These are phyloP conservation scores for Podotricha telesiphe DNA, from an alignment of 2,888 invertebrate genomes.

Conservation along the genomic window DNA sequence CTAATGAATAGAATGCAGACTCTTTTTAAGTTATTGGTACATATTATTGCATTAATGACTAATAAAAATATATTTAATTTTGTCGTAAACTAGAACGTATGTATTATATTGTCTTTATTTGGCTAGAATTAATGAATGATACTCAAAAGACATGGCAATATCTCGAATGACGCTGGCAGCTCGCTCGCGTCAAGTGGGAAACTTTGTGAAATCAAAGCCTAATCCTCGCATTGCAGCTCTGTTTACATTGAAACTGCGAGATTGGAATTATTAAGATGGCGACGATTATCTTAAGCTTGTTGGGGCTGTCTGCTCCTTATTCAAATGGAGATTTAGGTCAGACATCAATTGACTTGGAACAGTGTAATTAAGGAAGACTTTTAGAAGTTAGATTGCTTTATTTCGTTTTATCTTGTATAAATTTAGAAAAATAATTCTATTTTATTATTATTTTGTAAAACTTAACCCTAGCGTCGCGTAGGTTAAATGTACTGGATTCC, in stretches of 20 bases:
- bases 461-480: too few relatives aligned
- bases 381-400: conserved; percentile 64
- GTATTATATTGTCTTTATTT: not conserved
- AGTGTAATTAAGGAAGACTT: conserved; percentile 70
- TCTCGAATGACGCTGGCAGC: conserved; percentile 44
- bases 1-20: too few relatives aligned
- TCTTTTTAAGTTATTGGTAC: too few relatives aligned
- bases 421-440: not conserved
- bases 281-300: conserved; percentile 76
- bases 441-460: not conserved
- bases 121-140: conserved; percentile 6
- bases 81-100: too few relatives aligned
- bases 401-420: conserved; percentile 48
- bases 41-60: too few relatives aligned
- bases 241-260: conserved; percentile 71
- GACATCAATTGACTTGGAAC: conserved; percentile 72
- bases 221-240: conserved; percentile 69
- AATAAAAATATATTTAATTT: too few relatives aligned
- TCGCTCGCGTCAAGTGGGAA: conserved; percentile 50
- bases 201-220: conserved; percentile 72
- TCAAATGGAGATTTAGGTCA: conserved; percentile 80
- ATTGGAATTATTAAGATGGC: conserved; percentile 79
- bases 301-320: conserved; percentile 65
- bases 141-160: conserved; percentile 46
- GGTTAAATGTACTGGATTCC: too few relatives aligned